These are phyloP conservation scores for Epinephelus cyanopodus DNA, from an alignment of 2,113 vertebrate species.

Conservation along the genomic window DNA sequence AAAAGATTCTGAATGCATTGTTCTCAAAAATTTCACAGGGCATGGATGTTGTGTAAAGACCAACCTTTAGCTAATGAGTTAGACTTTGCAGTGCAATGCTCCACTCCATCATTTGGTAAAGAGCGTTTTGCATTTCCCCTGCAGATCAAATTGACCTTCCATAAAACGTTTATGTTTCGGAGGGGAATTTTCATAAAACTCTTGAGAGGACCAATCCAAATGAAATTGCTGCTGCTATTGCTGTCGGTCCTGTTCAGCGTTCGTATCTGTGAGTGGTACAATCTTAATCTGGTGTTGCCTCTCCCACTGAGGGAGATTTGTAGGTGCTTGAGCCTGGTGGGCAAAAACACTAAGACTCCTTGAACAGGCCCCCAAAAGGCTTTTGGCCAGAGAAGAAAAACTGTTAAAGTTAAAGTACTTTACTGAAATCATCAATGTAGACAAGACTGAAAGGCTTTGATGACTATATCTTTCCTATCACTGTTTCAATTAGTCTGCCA, in stretches of 20 bases:
- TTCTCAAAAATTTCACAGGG: not conserved
- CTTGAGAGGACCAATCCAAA: conserved; percentile 53
- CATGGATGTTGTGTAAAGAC: conserved; percentile 14
- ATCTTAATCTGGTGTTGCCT: conserved; percentile 26
- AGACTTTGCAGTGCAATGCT: conserved; percentile 22
- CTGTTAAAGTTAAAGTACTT: not conserved
- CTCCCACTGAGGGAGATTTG: not conserved
- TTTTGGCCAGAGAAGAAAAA: not conserved
- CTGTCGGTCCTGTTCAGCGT: conserved; percentile 26
- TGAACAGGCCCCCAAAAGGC: not conserved
- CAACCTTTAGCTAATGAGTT: conserved; percentile 35
- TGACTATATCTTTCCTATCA: not conserved
- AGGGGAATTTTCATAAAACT: conserved; percentile 59
- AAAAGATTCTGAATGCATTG: conserved; percentile 4
- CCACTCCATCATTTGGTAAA: conserved; percentile 29
- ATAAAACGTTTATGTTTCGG: conserved; percentile 64
- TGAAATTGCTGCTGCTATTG: conserved; percentile 60
- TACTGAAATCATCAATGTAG: not conserved
- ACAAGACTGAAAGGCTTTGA: not conserved
- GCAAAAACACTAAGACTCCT: not conserved
- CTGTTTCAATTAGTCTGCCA: not conserved
- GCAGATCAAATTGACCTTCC: conserved; percentile 60
- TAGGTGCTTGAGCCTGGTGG: not conserved
- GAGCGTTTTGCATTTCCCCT: conserved; percentile 51
- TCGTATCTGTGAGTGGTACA: conserved; percentile 17